Evolutionary conservation across 2,113 vertebrate genomes (phyloP).

Genomic region (Prunella himalayana): DNA sequence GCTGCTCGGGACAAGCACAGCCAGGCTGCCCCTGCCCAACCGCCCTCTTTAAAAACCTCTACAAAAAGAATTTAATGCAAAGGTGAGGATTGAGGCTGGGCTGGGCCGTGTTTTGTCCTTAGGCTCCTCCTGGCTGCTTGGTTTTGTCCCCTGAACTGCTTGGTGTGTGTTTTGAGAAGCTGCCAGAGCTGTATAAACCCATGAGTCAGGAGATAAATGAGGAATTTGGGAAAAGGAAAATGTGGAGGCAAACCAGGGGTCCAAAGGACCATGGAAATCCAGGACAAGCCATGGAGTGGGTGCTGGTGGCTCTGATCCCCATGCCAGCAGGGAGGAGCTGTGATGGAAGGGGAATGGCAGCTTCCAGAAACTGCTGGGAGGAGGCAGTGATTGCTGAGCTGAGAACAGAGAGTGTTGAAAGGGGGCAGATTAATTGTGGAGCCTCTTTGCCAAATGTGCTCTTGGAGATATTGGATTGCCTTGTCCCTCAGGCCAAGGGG

Average conservation of each 20-base stretch:
- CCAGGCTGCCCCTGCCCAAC: not conserved
- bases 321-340: not conserved
- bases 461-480: not conserved
- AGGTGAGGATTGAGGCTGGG: not conserved
- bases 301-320: not conserved
- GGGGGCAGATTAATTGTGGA: not conserved
- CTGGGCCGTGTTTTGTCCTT: not conserved
- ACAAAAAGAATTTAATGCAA: not conserved
- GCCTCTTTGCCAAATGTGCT: constrained; percentile 10
- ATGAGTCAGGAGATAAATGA: not conserved
- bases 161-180: not conserved
- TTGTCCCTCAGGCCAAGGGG: not conserved
- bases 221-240: not conserved
- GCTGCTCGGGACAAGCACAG: not conserved
- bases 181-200: not conserved
- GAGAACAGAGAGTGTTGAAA: constrained; percentile 16
- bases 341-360: not conserved
- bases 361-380: constrained; percentile 21
- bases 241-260: not conserved
- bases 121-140: not conserved
- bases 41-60: not conserved
- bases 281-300: fast-evolving
- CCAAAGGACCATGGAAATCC: not conserved
- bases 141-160: not conserved
- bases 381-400: not conserved